Base-by-base conservation (phyloP, 53 echinoderm and acorn worm genomes). In the Patiria pectinifera region DNA sequence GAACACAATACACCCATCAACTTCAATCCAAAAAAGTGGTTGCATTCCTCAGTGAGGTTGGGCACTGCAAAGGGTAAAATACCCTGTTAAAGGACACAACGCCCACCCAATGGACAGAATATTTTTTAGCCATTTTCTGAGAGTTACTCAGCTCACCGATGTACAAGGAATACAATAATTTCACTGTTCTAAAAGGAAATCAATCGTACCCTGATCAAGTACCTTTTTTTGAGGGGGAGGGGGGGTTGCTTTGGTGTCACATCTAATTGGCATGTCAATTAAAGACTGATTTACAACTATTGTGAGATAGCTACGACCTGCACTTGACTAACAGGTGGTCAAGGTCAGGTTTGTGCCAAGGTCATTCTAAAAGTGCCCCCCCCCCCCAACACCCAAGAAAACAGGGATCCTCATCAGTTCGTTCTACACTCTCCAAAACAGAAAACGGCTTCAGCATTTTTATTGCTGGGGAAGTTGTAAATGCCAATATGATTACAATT, bases 401-500 rank as follows among this genome's bases (percentile, higher is more conserved):
- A 70, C 4, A 18, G 70, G 19, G 19, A 21, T 6, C 3, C 22
- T 74, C 24, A 9, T 21, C 4, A 74, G 69, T 13, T 53, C 62
- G 43, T 48, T 45, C 2, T 13, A 60, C 14, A 43, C 21, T 85
- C 66, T 84, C 45, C 0, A 53, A 15, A 15, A 16, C 62, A 11
- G 26, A 84, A 23, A 66, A 69, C 35, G 19, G 62, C 45, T 66
- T 85, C 63, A 85, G 10, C 60, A 19, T 66, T 85, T 85, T 84
- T 85, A 26, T 66, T 0, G 3, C 15, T 66, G 3, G 66, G 74
- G 74, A 86, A 72, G 75, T 24, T 22, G 86, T 86, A 86, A 86
- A 86, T 86, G 86, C 49, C 86, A 86, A 72, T 0, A 46, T 25
- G 70, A 48, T 48, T 53, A 48, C 72, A 86, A 86, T 86, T 86